Percentiles rank a stretch among this genome's conserved stretches.
These are phyloP conservation scores for Synergus laeviventris DNA, from an alignment of 2,888 invertebrate species.

Conservation along the genomic window DNA sequence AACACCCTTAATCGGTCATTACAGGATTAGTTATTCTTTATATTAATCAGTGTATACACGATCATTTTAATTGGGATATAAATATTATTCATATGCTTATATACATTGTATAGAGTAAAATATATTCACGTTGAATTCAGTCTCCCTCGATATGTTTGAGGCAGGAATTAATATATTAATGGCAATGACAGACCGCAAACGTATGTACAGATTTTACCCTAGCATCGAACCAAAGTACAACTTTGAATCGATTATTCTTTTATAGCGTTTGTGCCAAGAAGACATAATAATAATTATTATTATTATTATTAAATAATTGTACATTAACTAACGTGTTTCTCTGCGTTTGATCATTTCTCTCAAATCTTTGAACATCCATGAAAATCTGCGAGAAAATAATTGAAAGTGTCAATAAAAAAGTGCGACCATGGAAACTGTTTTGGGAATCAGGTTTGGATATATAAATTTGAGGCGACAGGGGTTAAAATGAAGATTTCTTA, in stretches of 20 bases:
- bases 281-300: not conserved
- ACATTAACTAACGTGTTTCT: slow-evolving; percentile 19
- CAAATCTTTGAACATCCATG: not conserved
- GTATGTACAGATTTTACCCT: slow-evolving; percentile 39
- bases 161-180: slow-evolving; percentile 42
- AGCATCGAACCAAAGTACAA: slow-evolving; percentile 38
- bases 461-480: slow-evolving; percentile 3
- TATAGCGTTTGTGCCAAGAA: slow-evolving; percentile 41
- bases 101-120: slow-evolving; percentile 71
- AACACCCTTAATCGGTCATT: slow-evolving; percentile 12
- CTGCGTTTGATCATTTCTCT: not conserved
- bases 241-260: slow-evolving; percentile 40
- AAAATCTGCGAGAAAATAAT: slow-evolving; percentile 14
- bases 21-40: slow-evolving; percentile 44
- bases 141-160: slow-evolving; percentile 57
- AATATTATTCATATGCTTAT: slow-evolving; percentile 65
- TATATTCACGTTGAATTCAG: slow-evolving; percentile 66
- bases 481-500: slow-evolving; percentile 13
- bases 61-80: slow-evolving; percentile 65
- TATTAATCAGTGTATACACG: slow-evolving; percentile 51
- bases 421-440: slow-evolving; percentile 2
- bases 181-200: slow-evolving; percentile 20
- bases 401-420: slow-evolving; percentile 15
- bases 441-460: not conserved
- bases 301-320: slow-evolving; percentile 30